These are phyloP conservation scores for Telenomus remus DNA, from an alignment of 1,140 invertebrate genomes.

Conservation along the genomic window DNA sequence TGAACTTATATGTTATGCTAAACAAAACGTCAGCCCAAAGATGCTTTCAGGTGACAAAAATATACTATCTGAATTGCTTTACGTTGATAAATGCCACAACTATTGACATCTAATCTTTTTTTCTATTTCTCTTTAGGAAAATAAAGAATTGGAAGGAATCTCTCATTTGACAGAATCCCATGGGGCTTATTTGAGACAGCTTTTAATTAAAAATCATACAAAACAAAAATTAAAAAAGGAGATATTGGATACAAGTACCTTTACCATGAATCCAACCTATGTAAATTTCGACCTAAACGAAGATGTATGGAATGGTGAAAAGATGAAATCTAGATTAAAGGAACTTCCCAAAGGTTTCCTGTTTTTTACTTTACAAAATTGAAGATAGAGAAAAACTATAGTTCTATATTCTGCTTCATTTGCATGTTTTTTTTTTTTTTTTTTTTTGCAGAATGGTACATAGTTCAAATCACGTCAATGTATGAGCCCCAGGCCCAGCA, in stretches of 20 bases:
- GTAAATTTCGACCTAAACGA: constrained; percentile 58
- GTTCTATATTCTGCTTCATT: background rate
- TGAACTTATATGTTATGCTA: constrained; percentile 61
- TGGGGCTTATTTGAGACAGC: constrained; percentile 64
- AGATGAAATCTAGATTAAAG: constrained; percentile 54
- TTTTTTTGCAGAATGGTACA: constrained; percentile 78
- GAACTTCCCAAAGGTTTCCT: constrained; percentile 68
- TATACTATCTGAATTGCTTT: constrained; percentile 13
- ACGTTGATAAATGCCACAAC: background rate
- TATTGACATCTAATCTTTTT: background rate
- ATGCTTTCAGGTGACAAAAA: constrained; percentile 60
- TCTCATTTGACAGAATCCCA: constrained; percentile 68
- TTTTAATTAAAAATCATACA: constrained; percentile 61
- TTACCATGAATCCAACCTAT: constrained; percentile 58
- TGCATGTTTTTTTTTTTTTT: constrained; percentile 18
- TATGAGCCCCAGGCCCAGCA: constrained; percentile 71
- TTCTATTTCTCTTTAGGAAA: constrained; percentile 40
- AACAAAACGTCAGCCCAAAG: constrained; percentile 65
- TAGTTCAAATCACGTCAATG: constrained; percentile 77
- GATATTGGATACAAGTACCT: constrained; percentile 24
- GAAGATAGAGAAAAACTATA: constrained; percentile 13
- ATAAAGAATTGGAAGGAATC: constrained; percentile 64
- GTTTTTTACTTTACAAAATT: constrained; percentile 9
- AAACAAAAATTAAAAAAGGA: constrained; percentile 59
- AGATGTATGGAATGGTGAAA: constrained; percentile 61